Base-by-base conservation (phyloP, 2,797 vertebrate species). In the Microctenopoma stevenorrisi region DNA sequence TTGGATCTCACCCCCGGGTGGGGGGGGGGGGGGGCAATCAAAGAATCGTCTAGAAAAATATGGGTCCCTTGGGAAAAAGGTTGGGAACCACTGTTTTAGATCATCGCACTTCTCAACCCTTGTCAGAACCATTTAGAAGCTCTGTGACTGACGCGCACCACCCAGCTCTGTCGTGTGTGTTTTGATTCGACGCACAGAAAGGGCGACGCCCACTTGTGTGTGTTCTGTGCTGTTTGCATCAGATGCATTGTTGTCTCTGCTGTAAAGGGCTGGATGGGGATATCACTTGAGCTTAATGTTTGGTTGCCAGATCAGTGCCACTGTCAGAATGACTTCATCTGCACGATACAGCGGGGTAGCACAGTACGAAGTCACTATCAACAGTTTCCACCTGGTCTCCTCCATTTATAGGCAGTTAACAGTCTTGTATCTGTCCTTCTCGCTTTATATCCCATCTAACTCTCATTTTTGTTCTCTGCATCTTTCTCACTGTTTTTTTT, bases 311-410 rank as follows among this genome's bases (percentile, higher is more conserved):
- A 56, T 70, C 50, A 15, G 33, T 56, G 76, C 71, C 30, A 28
- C 63, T 63, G 52, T 72, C 67, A 38, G 49, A 57, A 68, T 61
- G 47, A 83, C 55, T 83, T 74, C 14, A 64, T 82, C 58, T 65
- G 13, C 60, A 25, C 49, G 25, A 22, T 58, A 72, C 44, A 28
- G 56, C 44, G 57, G 52, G 71, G 50, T 12, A 42, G 60, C 68
- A 48, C 54, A 52, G 52, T 49, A 18, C 7, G 13, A 26, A 75
- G 57, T 83, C 67, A 50, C 43, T 78, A 73, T 68, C 52, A 30
- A 14, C 37, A 57, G 2, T 56, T 84, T 79, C 68, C 64, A 68
- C 48, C 46, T 64, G 52, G 77, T 64, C 61, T 46, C 4, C 57
- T 61, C 56, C 33, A 66, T 84, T 82, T 62, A 75, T 61, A 75